Base-by-base conservation (phyloP, 2,113 vertebrate genomes). In the Anguilla japonica region DNA sequence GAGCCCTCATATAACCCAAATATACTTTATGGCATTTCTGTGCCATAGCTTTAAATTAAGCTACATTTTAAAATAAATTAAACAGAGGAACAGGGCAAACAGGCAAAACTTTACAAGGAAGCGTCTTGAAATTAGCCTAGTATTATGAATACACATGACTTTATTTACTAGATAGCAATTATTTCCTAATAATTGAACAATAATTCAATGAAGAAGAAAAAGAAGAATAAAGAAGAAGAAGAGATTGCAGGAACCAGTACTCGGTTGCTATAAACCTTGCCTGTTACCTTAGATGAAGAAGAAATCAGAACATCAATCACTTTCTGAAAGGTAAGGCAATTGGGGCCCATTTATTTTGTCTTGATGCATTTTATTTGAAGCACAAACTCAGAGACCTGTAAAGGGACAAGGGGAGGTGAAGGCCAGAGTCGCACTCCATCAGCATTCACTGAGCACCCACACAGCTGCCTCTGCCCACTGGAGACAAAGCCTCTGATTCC, bases 321-420 rank as follows among this genome's bases (percentile, higher is more conserved):
- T 75, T 75, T 75, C 71, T 75, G 71, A 75, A 75, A 75, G 71
- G 71, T 26, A 75, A 34, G n/a, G 71, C 71, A 75, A 75, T 75
- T 75, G 26, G 29, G 29, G n/a, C 71, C 26, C 71, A 75, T 75
- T 75, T 75, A 75, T 75, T 75, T 75, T 29, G 71, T 9, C n/a
- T 75, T 75, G 26, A 75, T 75, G 71, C 29, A 75, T 75, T 75
- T 34, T 75, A 75, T 75, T 34, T 13, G 71, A 75, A 75, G 71
- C n/a, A 26, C 71, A 75, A 75, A 75, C n/a, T 34, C n/a, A 9
- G 71, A 75, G 71, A 75, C 71, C 16, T 22, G 71, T 22, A 75
- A 75, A 75, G 71, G 29, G 71, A 75, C 29, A 75, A 75, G 71
- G 71, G 71, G n/a, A 75, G 71, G 71, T 75, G 71, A 75, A 75